Evolutionary conservation across 2,113 vertebrate genomes (phyloP), one percentile per base, ranked within the genome.

Genomic region (Dromas ardeola): DNA sequence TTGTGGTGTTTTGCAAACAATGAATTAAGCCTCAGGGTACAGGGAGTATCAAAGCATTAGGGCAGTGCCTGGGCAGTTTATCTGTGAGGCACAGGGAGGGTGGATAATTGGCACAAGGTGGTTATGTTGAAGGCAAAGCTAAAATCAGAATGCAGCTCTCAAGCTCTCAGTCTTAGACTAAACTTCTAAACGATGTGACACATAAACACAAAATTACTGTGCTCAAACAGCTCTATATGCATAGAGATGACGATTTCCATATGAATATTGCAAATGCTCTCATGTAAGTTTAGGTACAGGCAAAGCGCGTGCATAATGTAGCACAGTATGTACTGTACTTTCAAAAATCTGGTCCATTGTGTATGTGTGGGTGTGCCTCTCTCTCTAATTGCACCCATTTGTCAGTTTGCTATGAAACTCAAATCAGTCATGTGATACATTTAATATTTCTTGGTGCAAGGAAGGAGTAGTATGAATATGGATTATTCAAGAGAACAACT

Each of bases 341-440:
- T 92, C 90, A 88, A 95, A 97, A 97, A 97, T 94, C 97, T 97
- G 95, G 97, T 97, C 92, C 96, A 97, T 97, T 96, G 97, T 96
- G 92, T 95, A 87, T 97, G 93, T 95, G 97, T 95, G 97, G 96
- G 95, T 96, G 97, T 96, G 96, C 96, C 96, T 97, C 88, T 84
- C 93, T 90, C 95, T 92, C 85, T 97, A 97, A 97, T 97, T 96
- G 93, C 96, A 97, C 95, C 96, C 96, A 97, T 97, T 97, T 96
- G 97, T 97, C 96, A 96, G 79, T 97, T 97, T 96, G 95, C 96
- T 95, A 80, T 86, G 97, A 95, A 95, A 95, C 95, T 95, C 92
- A 78, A 88, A 94, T 97, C 93, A 97, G 95, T 96, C 96, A 93
- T 34, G 92, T 96, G 95, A 83, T 55, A 90, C 82, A 88, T 90